Conservation (phyloP, 2,888 invertebrate species). For the Zaprionus obscuricornis region DNA sequence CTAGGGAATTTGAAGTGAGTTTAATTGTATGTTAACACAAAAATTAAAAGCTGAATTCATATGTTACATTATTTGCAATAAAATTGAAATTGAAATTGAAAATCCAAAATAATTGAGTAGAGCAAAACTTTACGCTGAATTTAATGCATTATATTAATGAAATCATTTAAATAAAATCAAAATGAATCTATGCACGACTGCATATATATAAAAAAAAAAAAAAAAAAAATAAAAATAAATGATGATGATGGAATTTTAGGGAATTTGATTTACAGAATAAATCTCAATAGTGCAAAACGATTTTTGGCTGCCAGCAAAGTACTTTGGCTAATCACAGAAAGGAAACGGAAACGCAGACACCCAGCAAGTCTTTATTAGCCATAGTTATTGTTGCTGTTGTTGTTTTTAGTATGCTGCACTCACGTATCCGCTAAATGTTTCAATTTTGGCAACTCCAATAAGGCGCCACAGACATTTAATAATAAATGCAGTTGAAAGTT, state of each 20-base stretch:
- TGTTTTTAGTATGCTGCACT: constrained; percentile 13
- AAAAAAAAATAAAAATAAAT: background rate
- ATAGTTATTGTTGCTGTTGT: constrained; percentile 4
- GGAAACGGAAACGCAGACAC: constrained; percentile 52
- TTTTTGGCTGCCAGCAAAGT: constrained; percentile 42
- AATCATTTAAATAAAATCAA: too few relatives aligned
- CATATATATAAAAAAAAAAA: too few relatives aligned
- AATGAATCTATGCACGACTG: too few relatives aligned
- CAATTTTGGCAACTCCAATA: constrained; percentile 72
- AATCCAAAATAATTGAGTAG: constrained; percentile 47
- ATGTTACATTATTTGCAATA: too few relatives aligned
- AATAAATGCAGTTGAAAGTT: constrained; percentile 53
- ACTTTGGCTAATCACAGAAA: constrained; percentile 70
- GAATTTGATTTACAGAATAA: constrained; percentile 7
- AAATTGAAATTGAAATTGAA: constrained; percentile 41
- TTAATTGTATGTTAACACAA: constrained; percentile 69
- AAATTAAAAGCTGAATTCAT: constrained; percentile 38
- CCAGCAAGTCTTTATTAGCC: constrained; percentile 42
- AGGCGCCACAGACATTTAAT: constrained; percentile 64
- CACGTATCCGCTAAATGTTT: constrained; percentile 69
- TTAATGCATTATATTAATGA: constrained; percentile 4
- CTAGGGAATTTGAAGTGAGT: too few relatives aligned
- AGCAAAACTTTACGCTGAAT: too few relatives aligned
- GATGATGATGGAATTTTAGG: background rate
- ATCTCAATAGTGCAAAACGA: background rate